Evolutionary conservation across 2,797 vertebrate genomes (phyloP), one percentile per base, ranked within the genome.

Genomic region (Coregonus suidteri): DNA sequence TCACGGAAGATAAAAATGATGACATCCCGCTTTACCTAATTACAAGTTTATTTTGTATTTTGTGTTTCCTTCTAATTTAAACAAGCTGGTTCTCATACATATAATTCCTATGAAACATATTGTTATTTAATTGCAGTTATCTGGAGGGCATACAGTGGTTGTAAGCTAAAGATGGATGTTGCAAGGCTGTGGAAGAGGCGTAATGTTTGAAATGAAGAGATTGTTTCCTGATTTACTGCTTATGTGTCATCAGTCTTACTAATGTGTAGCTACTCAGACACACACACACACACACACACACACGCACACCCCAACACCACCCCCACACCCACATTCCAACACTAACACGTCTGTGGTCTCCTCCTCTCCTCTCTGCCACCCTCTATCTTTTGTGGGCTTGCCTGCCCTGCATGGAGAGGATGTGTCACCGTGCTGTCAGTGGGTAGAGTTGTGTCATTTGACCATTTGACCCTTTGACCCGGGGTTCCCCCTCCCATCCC

Each of bases 61-160:
- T 88, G 88, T 89, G 84, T 84, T 90, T 88, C 79, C 74, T 83
- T 88, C 91, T 91, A 86, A 92, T 91, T 93, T 90, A 89, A 91
- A 87, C 88, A 90, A 87, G 88, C 87, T 88, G 88, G 86, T 56
- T 77, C 76, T n/a, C 69, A 77, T 91, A 90, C 84, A 88, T 91
- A 90, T 94, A 93, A 94, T 94, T 93, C 93, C 87, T 92, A 88
- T 79, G 77, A 90, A 93, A 92, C 92, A 94, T 92, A 94, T 92
- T 93, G 92, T 91, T 93, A 91, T 83, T 92, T 94, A 93, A 94
- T 93, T 93, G 90, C 87, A 89, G 88, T 88, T 92, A 87, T 92
- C 91, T 92, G 76, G 81, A 91, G 89, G 41, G 90, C 89, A 74
- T 75, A 3, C 34, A 73, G 78, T 68, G 69, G 81, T 34, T 65